Evolutionary conservation across 2,113 vertebrate species (phyloP).

Genomic region (Cephalophus harveyi): DNA sequence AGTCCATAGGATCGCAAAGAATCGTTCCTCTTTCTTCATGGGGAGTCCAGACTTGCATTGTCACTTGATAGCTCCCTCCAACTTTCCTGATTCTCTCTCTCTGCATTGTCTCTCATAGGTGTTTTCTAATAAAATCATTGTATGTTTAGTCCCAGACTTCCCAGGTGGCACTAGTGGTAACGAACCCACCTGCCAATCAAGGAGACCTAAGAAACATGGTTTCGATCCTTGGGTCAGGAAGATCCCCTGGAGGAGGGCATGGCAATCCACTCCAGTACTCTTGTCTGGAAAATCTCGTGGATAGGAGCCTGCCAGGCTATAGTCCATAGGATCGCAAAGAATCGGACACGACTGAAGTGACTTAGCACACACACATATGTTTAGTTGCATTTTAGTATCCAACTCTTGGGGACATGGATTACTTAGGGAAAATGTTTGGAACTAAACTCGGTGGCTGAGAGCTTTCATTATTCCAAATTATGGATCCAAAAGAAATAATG

Average conservation of each 20-base stretch:
- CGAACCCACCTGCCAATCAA: background rate
- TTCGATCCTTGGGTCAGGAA: rapidly evolving
- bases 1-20: background rate
- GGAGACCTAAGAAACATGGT: background rate
- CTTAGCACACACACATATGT: background rate
- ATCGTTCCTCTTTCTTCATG: rapidly evolving
- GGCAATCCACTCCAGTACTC: background rate
- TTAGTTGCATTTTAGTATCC: background rate
- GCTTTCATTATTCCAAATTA: background rate
- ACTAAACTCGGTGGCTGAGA: background rate
- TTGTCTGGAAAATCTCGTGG: background rate
- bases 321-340: background rate
- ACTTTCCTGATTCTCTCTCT: background rate
- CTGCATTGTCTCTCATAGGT: background rate
- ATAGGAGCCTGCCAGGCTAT: background rate
- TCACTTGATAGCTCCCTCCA: background rate
- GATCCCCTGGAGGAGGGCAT: background rate
- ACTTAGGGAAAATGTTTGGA: background rate
- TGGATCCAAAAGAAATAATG: background rate
- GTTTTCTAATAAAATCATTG: background rate
- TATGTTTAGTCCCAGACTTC: background rate
- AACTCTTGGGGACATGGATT: background rate
- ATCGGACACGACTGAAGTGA: background rate
- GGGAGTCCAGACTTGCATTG: background rate
- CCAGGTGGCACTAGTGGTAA: background rate